Base-by-base conservation (phyloP, 2,113 vertebrate genomes). In the Myrmecophaga tridactyla region DNA sequence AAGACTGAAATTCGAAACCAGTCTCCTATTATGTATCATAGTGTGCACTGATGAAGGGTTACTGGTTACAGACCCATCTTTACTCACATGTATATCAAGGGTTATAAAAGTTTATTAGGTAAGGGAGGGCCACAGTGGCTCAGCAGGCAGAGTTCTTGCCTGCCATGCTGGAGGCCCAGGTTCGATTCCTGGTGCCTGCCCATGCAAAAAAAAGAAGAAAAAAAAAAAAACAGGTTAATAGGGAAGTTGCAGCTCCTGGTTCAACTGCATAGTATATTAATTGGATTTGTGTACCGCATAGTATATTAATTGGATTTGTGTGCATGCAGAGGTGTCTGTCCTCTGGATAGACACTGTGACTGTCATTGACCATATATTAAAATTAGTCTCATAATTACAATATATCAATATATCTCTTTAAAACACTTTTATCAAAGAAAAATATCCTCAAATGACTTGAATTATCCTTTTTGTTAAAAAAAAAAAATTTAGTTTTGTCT, bases 401-500 rank as follows among this genome's bases (percentile, higher is more conserved):
- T 62, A 25, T 4, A 53, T 56, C 41, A 29, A 41, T 86, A 7
- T 36, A 25, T 87, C 60, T 92, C 25, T 89, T 65, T 23, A 93
- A 90, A 87, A 0, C 23, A 63, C 8, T 18, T 87, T 85, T 86
- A 78, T 75, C 41, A 62, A 70, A 21, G 60, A 67, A 92, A 89
- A 53, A 39, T 27, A 48, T 7, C 67, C 58, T 96, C 39, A 3
- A 1, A 76, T 65, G 77, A n/a, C 34, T 89, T 73, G 41, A 90
- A 70, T 85, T 62, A 84, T 27, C 63, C 20, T 48, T 86, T 92
- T 86, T 69, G 23, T 92, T 82, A 86, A 27, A n/a, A n/a, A n/a
- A n/a, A n/a, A n/a, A n/a, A n/a, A 36, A 81, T 75, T 75, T 63
- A 48, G 34, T 91, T 95, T 94, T 84, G 12, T 89, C 69, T 78